Evolutionary conservation across 2,113 vertebrate species (phyloP), one percentile per base, ranked within the genome.

Genomic region (Larimichthys crocea): DNA sequence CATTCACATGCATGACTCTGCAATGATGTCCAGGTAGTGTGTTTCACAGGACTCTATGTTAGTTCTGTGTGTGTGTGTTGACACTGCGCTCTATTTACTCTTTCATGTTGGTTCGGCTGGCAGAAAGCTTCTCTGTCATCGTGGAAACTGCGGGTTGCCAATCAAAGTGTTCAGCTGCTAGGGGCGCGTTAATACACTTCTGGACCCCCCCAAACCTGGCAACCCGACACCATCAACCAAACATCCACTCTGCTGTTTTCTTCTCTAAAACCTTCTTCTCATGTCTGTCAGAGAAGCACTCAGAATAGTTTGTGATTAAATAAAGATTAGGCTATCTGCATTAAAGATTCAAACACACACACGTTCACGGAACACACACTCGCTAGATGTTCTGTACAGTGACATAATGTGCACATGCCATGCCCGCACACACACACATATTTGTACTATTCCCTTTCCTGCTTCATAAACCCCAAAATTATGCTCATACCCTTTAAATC

Each of bases 221-320:
- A 91, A 93, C 90, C 90, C 57, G 24, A 79, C n/a, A 20, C 65
- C 8, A 14, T 44, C 86, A 63, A 53, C 74, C 86, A 84, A 92
- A 82, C 85, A 93, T 88, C 80, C 83, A 64, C 50, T 61, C 26
- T 1, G 24, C 31, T 75, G 59, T 64, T 63, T 77, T 87, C 59
- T 78, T 75, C 75, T 80, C 55, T 20, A 55, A 79, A 67, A 42
- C 63, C n/a, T 44, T 73, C 69, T 61, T 15, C 44, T 50, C 1
- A 19, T 71, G 57, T 70, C 48, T 83, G 81, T 80, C 89, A 89
- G 74, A 61, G 65, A 89, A 71, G 76, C 79, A 86, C 90, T 91
- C 11, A 42, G 91, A 92, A 92, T 80, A 89, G 91, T 88, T 86
- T 81, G 76, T 88, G 87, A 94, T 94, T 93, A 91, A 93, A 93